phyloP scores from a whole-genome alignment of 2,113 vertebrate genomes.

The Upupa epops region DNA sequence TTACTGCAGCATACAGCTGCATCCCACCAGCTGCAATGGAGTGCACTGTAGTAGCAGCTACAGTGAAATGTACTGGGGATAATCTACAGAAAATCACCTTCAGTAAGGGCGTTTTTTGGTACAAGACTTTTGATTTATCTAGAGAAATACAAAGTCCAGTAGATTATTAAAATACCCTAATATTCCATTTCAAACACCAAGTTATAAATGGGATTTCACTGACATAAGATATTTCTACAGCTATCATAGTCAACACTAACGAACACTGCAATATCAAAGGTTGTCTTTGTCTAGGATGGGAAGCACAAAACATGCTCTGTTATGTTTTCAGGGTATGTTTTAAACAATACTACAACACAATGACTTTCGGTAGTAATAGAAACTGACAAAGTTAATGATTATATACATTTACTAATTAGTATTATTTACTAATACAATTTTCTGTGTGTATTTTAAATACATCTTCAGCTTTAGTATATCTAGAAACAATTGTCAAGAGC shows the following conservation, averaged over 20 bases:
- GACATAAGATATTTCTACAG: too few relatives aligned
- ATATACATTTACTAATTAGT: not conserved
- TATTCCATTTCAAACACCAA: not conserved
- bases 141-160: not conserved
- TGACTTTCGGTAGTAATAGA: not conserved
- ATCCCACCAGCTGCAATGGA: not conserved
- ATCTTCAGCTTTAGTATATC: not conserved
- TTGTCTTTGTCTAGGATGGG: not conserved
- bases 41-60: not conserved
- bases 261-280: not conserved
- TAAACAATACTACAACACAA: accelerated
- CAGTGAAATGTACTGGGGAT: not conserved
- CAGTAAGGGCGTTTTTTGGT: not conserved
- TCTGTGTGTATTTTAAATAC: not conserved
- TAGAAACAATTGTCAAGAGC: not conserved
- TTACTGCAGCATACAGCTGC: not conserved
- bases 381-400: not conserved
- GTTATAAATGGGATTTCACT: not conserved
- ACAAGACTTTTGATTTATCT: not conserved
- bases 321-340: not conserved
- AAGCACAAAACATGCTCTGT: not conserved
- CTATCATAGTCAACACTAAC: not conserved
- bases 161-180: not conserved
- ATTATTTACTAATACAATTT: not conserved
- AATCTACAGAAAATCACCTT: not conserved